phyloP scores from a whole-genome alignment of 2,888 invertebrate species.

The Xylota sylvarum region DNA sequence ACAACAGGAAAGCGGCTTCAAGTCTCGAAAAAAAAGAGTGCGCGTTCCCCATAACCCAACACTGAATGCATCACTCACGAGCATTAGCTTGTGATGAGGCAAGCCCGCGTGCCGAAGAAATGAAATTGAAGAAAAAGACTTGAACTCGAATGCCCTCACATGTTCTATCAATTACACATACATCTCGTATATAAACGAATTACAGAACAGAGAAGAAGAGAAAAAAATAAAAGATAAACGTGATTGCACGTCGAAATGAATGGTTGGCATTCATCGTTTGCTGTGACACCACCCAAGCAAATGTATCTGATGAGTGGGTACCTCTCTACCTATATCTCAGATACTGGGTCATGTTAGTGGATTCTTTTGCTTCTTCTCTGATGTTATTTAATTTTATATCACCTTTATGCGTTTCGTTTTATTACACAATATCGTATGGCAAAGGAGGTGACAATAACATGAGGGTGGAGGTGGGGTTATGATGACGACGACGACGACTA shows the following conservation, averaged over 20 bases:
- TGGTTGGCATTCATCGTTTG: slow-evolving; percentile 64
- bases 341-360: slow-evolving; percentile 58
- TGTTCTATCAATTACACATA: slow-evolving; percentile 75
- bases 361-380: slow-evolving; percentile 21
- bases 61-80: slow-evolving; percentile 41
- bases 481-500: no score
- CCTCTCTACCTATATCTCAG: slow-evolving; percentile 25
- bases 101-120: background rate
- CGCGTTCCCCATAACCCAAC: slow-evolving; percentile 48
- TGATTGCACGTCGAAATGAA: slow-evolving; percentile 59
- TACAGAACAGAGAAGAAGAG: slow-evolving; percentile 39
- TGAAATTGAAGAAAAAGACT: slow-evolving; percentile 42
- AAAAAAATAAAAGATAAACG: slow-evolving; percentile 23
- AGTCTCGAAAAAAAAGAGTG: slow-evolving; percentile 22
- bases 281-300: slow-evolving; percentile 66
- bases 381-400: slow-evolving; percentile 52
- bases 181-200: slow-evolving; percentile 49
- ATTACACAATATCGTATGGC: slow-evolving; percentile 48
- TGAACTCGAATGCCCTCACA: slow-evolving; percentile 73
- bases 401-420: slow-evolving; percentile 57
- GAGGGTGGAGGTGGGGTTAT: slow-evolving; percentile 23
- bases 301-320: slow-evolving; percentile 26
- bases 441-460: slow-evolving; percentile 15
- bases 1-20: slow-evolving; percentile 36
- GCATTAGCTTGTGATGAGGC: slow-evolving; percentile 21